A percentile compares a stretch with the other conserved stretches of the same genome.
Evolutionary conservation across 2,797 vertebrate species (phyloP).

Genomic region (Cynodonichthys magdalenae): DNA sequence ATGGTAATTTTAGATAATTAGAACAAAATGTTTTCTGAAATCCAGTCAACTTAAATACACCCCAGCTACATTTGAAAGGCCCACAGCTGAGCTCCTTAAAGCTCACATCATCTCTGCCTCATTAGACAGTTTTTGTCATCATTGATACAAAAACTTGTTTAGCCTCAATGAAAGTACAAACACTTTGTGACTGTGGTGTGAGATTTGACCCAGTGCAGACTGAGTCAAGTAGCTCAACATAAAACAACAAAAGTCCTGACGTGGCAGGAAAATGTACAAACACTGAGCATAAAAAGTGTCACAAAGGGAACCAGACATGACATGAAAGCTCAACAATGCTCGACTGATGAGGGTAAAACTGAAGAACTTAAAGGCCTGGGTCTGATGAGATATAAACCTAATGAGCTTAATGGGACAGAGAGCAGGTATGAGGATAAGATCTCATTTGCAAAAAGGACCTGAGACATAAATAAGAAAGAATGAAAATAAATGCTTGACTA

Average conservation of each 20-base stretch:
- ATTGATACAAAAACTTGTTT: constrained; percentile 6
- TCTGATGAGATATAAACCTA: no score
- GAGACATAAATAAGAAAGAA: background rate
- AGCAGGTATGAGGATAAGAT: no score
- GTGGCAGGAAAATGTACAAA: no score
- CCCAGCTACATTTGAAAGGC: background rate
- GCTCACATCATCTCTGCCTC: background rate
- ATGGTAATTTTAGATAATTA: background rate
- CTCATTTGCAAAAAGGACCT: no score
- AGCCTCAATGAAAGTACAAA: constrained; percentile 4
- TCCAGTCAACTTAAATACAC: background rate
- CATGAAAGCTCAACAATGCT: no score
- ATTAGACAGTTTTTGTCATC: constrained; percentile 7
- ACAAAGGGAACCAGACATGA: no score
- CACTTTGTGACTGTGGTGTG: background rate
- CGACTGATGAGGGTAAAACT: no score
- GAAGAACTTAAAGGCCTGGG: no score
- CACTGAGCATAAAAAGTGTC: no score
- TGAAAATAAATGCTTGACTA: background rate
- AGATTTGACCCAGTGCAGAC: no score
- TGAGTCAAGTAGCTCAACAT: background rate
- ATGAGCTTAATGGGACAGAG: no score
- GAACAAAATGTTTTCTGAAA: no score
- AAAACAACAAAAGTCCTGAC: background rate
- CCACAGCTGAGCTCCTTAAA: background rate